A percentile compares a stretch with the other conserved stretches of the same genome.
phyloP scores from a whole-genome alignment of 2,888 invertebrate species.

The Hanleya hanleyi region DNA sequence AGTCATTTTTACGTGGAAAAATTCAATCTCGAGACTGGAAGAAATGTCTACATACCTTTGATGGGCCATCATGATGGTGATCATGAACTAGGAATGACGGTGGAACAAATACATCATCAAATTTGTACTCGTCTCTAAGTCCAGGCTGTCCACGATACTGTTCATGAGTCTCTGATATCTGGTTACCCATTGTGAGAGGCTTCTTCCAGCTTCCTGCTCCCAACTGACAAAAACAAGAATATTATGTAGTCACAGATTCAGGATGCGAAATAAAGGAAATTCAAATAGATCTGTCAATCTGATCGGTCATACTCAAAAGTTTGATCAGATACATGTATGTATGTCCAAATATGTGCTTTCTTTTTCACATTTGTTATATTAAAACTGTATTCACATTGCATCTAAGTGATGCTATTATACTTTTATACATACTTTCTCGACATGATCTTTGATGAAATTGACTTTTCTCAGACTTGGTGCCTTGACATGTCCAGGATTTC shows the following conservation, averaged over 20 bases:
- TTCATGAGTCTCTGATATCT: slow-evolving; percentile 70
- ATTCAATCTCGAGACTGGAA: too few relatives aligned
- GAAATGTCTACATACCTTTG: slow-evolving; percentile 70
- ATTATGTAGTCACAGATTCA: too few relatives aligned
- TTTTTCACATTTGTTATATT: too few relatives aligned
- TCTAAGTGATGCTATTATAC: too few relatives aligned
- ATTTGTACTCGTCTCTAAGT: slow-evolving; percentile 57
- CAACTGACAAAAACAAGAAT: slow-evolving; percentile 51
- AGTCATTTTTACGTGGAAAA: too few relatives aligned
- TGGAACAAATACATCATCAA: slow-evolving; percentile 64
- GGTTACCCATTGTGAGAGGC: slow-evolving; percentile 73
- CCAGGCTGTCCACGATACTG: slow-evolving; percentile 59
- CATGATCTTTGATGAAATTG: slow-evolving; percentile 70
- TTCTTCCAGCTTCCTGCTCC: slow-evolving; percentile 70
- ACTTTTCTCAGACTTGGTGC: slow-evolving; percentile 73
- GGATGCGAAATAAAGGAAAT: too few relatives aligned
- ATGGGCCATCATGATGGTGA: slow-evolving; percentile 71
- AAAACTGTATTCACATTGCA: too few relatives aligned
- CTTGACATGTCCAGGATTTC: slow-evolving; percentile 66
- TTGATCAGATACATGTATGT: too few relatives aligned
- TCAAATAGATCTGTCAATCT: too few relatives aligned
- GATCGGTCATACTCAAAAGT: too few relatives aligned
- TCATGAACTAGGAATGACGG: slow-evolving; percentile 66
- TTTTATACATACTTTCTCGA: slow-evolving; percentile 74
- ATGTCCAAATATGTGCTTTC: too few relatives aligned